phyloP scores from a whole-genome alignment of 2,113 vertebrate species.

The Saccopteryx bilineata region DNA sequence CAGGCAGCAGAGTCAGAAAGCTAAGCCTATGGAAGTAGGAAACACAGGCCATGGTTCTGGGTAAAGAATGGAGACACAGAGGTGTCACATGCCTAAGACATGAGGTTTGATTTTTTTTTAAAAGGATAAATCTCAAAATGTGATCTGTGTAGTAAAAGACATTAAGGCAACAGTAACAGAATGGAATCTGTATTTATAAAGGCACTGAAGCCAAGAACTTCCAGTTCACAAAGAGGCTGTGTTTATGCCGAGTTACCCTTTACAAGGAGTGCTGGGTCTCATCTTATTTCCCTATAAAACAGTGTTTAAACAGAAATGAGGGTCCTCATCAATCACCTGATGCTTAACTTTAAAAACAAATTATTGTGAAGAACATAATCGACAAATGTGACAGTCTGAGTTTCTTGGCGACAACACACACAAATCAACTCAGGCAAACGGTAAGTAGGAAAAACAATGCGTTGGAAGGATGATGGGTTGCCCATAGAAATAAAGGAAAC shows the following conservation, averaged over 20 bases:
- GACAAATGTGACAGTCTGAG: background rate
- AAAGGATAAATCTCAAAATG: background rate
- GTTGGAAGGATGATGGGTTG: background rate
- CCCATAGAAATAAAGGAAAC: no score
- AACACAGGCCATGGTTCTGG: background rate
- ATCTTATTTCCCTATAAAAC: background rate
- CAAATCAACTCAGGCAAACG: background rate
- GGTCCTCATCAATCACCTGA: background rate
- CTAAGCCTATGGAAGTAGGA: background rate
- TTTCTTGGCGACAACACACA: background rate
- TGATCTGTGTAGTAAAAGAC: background rate
- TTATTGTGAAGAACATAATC: background rate
- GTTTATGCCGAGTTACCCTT: background rate
- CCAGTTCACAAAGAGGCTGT: background rate
- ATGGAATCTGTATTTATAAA: background rate
- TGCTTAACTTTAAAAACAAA: background rate
- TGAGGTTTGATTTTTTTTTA: background rate
- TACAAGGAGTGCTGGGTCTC: background rate
- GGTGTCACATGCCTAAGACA: background rate
- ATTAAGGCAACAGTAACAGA: background rate
- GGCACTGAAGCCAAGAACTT: background rate
- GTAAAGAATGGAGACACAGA: background rate
- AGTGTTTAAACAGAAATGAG: background rate
- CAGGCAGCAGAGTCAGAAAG: background rate
- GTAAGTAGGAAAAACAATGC: background rate